A percentile compares a stretch with the other conserved stretches of the same genome.
Evolutionary conservation across 1,140 invertebrate species (phyloP).

Genomic region (Trichonephila clavipes): DNA sequence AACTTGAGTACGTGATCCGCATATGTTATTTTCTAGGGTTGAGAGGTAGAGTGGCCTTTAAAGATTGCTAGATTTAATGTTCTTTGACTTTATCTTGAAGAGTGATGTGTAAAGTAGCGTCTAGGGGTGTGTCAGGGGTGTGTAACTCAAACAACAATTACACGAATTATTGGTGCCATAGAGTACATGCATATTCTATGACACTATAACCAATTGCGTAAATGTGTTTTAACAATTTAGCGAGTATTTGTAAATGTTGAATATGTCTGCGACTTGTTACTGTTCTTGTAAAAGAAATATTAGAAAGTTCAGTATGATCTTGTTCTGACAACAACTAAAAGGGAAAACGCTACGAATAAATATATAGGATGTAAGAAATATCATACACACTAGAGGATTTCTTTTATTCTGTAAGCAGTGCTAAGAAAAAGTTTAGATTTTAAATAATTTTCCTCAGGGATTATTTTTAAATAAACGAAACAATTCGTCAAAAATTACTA

Average conservation of each 20-base stretch:
- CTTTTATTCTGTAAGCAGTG: no score
- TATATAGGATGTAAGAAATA: no score
- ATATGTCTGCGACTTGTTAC: background rate
- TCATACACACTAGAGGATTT: no score
- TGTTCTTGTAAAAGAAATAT: background rate
- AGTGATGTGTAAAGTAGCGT: conserved; percentile 58
- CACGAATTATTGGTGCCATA: conserved; percentile 51
- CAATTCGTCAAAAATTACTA: no score
- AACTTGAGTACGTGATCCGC: conserved; percentile 21
- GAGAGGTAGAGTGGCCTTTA: conserved; percentile 6
- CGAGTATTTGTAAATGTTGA: background rate
- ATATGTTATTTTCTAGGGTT: conserved; percentile 3
- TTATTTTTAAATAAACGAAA: no score
- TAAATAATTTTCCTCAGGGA: no score
- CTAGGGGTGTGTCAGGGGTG: conserved; percentile 55
- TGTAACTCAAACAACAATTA: conserved; percentile 61
- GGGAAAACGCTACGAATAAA: no score
- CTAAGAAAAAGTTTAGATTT: no score
- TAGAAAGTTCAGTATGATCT: background rate
- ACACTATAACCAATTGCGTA: conserved; percentile 21
- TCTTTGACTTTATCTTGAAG: conserved; percentile 60
- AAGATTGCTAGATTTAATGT: conserved; percentile 41
- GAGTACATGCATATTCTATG: conserved; percentile 46
- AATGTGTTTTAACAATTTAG: background rate
- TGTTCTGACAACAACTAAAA: no score